Conservation (phyloP, 2,113 vertebrate genomes). For the Otus sunia region DNA sequence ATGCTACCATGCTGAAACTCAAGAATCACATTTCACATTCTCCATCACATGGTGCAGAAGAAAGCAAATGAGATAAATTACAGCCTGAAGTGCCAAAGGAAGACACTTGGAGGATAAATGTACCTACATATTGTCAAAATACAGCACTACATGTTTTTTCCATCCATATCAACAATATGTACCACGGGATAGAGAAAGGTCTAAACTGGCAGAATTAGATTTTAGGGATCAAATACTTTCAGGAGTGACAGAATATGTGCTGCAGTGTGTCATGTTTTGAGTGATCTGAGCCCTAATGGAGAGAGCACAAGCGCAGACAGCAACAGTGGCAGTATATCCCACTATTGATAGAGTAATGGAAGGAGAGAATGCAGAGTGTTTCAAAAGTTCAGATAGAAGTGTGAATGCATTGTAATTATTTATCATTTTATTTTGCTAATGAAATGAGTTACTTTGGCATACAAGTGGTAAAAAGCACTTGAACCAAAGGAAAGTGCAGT, state of each 20-base stretch:
- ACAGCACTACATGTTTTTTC: background rate
- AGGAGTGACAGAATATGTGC: background rate
- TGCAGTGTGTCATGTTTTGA: background rate
- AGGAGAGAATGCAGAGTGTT: background rate
- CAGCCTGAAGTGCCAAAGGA: background rate
- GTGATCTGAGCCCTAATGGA: background rate
- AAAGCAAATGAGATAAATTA: background rate
- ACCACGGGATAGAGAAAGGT: background rate
- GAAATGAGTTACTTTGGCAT: background rate
- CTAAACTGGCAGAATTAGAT: background rate
- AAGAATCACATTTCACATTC: background rate
- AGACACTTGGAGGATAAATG: background rate
- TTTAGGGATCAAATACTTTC: background rate
- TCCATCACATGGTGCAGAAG: background rate
- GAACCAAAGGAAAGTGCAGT: background rate
- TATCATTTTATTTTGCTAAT: background rate
- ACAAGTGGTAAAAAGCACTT: background rate
- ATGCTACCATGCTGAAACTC: background rate
- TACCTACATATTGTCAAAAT: background rate
- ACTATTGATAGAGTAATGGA: background rate
- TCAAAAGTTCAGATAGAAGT: background rate
- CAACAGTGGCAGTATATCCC: background rate
- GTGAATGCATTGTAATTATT: background rate
- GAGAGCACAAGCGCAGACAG: background rate
- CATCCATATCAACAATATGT: rapidly evolving